phyloP scores from a whole-genome alignment of 2,113 vertebrate genomes.

The Sander vitreus region DNA sequence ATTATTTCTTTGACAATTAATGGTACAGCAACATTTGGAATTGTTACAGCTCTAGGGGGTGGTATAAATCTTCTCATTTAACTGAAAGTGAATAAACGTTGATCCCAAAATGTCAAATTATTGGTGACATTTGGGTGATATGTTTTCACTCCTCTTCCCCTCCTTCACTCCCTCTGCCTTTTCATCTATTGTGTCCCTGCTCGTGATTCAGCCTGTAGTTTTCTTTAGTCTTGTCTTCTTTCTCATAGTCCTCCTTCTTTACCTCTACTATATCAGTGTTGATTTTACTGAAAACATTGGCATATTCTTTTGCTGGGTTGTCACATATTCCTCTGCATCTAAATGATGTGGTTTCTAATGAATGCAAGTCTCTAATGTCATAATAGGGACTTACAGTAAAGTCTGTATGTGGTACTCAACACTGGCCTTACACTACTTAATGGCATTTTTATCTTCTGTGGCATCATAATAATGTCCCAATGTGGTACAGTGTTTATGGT shows the following conservation, averaged over 20 bases:
- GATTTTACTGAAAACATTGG: neutral
- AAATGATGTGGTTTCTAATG: slow-evolving; percentile 12
- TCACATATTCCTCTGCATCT: neutral
- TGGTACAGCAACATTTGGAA: too few relatives aligned
- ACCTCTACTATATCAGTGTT: neutral
- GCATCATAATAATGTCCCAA: neutral
- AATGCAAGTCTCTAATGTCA: neutral
- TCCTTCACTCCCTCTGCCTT: neutral
- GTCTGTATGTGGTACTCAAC: slow-evolving; percentile 6
- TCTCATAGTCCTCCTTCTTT: neutral
- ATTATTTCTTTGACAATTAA: too few relatives aligned
- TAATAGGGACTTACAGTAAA: neutral
- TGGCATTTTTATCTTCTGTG: slow-evolving; percentile 17
- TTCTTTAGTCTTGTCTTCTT: too few relatives aligned
- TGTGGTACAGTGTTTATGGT: slow-evolving; percentile 8
- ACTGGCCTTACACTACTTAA: slow-evolving; percentile 11
- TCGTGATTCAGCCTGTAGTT: neutral
- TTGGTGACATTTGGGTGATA: neutral
- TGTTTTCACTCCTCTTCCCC: neutral
- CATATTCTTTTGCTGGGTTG: neutral
- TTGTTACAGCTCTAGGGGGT: too few relatives aligned
- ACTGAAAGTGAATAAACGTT: neutral
- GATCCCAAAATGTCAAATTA: neutral
- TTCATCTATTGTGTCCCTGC: neutral
- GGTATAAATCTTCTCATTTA: neutral